Conservation (phyloP, 2,113 vertebrate genomes). For the Neodon shergylaensis region DNA sequence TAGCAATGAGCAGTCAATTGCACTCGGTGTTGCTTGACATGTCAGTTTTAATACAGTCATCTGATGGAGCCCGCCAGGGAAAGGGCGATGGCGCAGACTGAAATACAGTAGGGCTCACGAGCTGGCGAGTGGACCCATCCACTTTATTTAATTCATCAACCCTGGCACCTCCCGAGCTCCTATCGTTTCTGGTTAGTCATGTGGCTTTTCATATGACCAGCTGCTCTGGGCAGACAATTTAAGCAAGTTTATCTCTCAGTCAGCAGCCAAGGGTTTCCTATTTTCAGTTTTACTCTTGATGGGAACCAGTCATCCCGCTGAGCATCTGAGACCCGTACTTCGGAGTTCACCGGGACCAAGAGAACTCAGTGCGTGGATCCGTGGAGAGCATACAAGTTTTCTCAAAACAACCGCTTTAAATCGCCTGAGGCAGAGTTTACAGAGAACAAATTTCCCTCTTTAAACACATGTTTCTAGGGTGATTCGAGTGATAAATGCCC, state of each 20-base stretch:
- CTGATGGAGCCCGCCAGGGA: slow-evolving; percentile 5
- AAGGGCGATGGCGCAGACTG: slow-evolving; percentile 3
- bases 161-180: slow-evolving; percentile 52
- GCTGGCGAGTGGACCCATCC: slow-evolving; percentile 54
- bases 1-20: background rate
- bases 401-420: background rate
- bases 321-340: background rate
- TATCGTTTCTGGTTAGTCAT: slow-evolving; percentile 69
- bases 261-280: slow-evolving; percentile 69
- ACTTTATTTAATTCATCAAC: slow-evolving; percentile 58
- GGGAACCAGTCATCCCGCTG: slow-evolving; percentile 23
- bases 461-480: slow-evolving; percentile 28
- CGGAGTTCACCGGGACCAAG: background rate
- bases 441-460: slow-evolving; percentile 39
- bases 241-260: slow-evolving; percentile 60
- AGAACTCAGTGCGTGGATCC: background rate
- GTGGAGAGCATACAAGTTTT: background rate
- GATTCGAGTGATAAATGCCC: slow-evolving; percentile 60
- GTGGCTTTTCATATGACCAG: slow-evolving; percentile 58
- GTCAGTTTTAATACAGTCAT: slow-evolving; percentile 53
- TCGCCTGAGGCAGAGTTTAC: background rate
- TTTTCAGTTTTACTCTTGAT: slow-evolving; percentile 70
- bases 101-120: slow-evolving; percentile 39
- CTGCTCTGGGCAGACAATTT: slow-evolving; percentile 52
- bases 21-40: background rate